Base-by-base conservation (phyloP, 2,113 vertebrate species). In the Nothocercus nigrocapillus region DNA sequence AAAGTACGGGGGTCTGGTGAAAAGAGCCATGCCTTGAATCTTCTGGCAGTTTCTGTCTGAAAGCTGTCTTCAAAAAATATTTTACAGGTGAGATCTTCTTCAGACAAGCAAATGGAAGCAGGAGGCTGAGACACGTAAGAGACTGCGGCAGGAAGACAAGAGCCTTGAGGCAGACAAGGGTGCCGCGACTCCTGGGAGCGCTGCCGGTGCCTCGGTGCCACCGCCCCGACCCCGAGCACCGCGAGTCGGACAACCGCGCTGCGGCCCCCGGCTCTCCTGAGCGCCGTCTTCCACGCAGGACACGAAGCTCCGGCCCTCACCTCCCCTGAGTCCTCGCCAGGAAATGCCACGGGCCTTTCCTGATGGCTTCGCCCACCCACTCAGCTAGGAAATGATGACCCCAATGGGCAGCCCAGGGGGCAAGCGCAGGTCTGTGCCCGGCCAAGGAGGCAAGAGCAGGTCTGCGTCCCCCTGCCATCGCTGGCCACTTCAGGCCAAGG, bases 351-450 rank as follows among this genome's bases (percentile, higher is more conserved):
- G 15, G 54, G 54, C 16, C 54, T 30, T 72, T 84, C 56, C 44
- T 45, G 73, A 13, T 42, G 86, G 51, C 11, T 68, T 59, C 74
- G 74, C 49, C 42, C 51, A 15, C 5, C 22, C 1, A 0, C 1
- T 7, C 27, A 49, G 79, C 45, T 18, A 42, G 63, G 59, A 76
- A 40, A 63, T 14, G 11, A 15, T 28, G 8, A 25, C 7, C 5
- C 4, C 11, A 63, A 73, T 6, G 2, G 47, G 77, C 42, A 61
- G 13, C 19, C 30, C 53, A 51, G 49, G 30, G 13, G 22, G 66
- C 44, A 54, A 0, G 0, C 66, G 18, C 54, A 66, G 28, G 24
- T 42, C 5, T 1, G 36, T 58, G 67, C 14, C 34, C 34, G 53
- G 13, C 17, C 30, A 49, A 44, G 45, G n/a, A 12, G 22, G 66